These are phyloP conservation scores for Naso thynnoides DNA, from an alignment of 2,797 vertebrate genomes.

Conservation along the genomic window DNA sequence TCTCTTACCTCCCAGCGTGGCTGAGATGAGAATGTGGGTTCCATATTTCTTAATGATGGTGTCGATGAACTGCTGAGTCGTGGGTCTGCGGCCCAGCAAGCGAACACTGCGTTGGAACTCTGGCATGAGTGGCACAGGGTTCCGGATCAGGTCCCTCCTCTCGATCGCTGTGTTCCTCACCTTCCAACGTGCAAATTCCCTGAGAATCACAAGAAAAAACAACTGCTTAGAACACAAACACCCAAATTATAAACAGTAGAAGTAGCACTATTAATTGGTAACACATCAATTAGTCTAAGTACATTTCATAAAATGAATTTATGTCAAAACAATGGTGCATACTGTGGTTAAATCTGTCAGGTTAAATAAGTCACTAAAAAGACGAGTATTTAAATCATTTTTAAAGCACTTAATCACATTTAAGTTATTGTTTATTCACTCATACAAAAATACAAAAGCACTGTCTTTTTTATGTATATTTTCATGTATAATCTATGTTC, in stretches of 20 bases:
- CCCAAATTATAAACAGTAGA: neutral
- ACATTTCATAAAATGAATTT: conserved; percentile 16
- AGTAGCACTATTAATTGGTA: conserved; percentile 9
- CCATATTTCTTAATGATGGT: conserved; percentile 99
- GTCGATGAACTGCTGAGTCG: conserved; percentile 98
- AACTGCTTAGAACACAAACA: neutral
- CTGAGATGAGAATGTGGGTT: conserved; percentile 98
- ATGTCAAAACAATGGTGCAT: conserved; percentile 12
- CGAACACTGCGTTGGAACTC: conserved; percentile 98
- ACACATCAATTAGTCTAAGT: conserved; percentile 9
- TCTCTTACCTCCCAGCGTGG: conserved; percentile 96
- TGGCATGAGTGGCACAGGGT: conserved; percentile 97
- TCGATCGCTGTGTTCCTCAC: conserved; percentile 99
- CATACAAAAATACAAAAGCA: conserved; percentile 1
- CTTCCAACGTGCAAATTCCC: conserved; percentile 99
- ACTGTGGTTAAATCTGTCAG: conserved; percentile 14
- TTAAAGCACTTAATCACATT: neutral
- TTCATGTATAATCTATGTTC: conserved; percentile 15
- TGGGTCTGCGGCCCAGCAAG: conserved; percentile 95
- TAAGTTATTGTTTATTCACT: conserved; percentile 12
- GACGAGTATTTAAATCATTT: neutral
- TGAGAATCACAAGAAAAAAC: conserved; percentile 57
- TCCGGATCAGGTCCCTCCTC: conserved; percentile 94
- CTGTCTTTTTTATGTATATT: neutral
- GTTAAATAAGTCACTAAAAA: conserved; percentile 10